Evolutionary conservation across 1,140 invertebrate genomes (phyloP), one percentile per base, ranked within the genome.

Genomic region (Brachionus sp.): DNA sequence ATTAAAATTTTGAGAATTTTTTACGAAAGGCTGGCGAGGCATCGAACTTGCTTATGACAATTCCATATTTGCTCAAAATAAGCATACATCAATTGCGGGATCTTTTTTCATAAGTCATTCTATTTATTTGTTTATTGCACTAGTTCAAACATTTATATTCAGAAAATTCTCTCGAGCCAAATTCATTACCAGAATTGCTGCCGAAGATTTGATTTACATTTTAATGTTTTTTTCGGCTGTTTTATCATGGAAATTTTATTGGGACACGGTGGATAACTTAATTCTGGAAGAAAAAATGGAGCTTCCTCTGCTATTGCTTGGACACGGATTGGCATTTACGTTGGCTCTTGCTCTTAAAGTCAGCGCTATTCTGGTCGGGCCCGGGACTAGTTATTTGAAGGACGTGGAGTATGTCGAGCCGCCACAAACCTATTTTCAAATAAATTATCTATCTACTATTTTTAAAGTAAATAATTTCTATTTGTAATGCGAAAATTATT

Each of bases 151-250:
- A 16, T 62, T 80, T 44, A 66, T 80, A 37, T 80, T 80, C 37
- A 42, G 50, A 39, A 80, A 44, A 44, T 66, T 66, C 23, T 75
- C 42, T 44, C 19, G 62, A 19, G 53, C 77, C 5, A 25, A 29
- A 3, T 66, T 80, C 16, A 5, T 66, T 4, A 66, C 50, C n/a
- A 10, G 50, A 44, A 29, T 62, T 10, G 77, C 33, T 37, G 77
- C 62, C n/a, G 62, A 80, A 66, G 50, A 80, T 25, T 39, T 66
- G 7, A 80, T 80, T 6, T 44, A 80, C 25, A 62, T 80, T 39
- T 19, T 80, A 3, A 80, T 80, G 77, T 80, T 80, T 80, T 57
- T 80, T 62, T 80, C 77, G 0, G 77, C 77, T 16, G 77, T 80
- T 29, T 62, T 80, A 23, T 57, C 50, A 57, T 80, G 77, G 77